Percentiles rank a stretch among this genome's conserved stretches.
These are phyloP conservation scores for Pelodytes ibericus DNA, from an alignment of 2,797 vertebrate genomes.

Conservation along the genomic window DNA sequence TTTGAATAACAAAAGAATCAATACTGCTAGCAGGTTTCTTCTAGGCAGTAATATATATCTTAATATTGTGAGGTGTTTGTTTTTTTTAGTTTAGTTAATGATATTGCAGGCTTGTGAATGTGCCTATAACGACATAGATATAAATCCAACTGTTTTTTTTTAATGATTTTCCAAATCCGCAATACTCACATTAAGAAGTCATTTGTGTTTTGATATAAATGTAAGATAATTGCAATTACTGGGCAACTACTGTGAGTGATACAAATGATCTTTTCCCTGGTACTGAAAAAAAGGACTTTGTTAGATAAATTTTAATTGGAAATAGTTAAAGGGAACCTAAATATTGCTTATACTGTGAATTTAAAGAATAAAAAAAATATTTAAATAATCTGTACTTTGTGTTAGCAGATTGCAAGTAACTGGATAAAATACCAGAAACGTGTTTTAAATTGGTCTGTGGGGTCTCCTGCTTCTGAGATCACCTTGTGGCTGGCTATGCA, in stretches of 20 bases:
- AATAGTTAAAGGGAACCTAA: too few relatives aligned
- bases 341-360: too few relatives aligned
- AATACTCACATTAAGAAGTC: slow-evolving; percentile 5
- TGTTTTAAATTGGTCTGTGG: too few relatives aligned
- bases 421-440: too few relatives aligned
- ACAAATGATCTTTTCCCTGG: background rate
- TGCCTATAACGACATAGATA: slow-evolving; percentile 32
- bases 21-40: slow-evolving; percentile 41
- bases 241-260: slow-evolving; percentile 17
- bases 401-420: too few relatives aligned
- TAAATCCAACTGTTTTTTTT: slow-evolving; percentile 11
- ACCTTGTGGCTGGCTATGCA: too few relatives aligned
- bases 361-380: too few relatives aligned
- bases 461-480: too few relatives aligned
- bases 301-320: background rate
- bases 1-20: slow-evolving; percentile 42
- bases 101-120: too few relatives aligned
- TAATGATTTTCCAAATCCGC: slow-evolving; percentile 18
- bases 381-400: too few relatives aligned
- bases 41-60: too few relatives aligned
- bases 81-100: slow-evolving; percentile 24
- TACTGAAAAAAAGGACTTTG: background rate
- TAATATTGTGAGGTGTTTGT: background rate
- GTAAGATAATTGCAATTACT: slow-evolving; percentile 44
- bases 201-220: slow-evolving; percentile 15